These are phyloP conservation scores for Kradibia gibbosae DNA, from an alignment of 1,140 invertebrate genomes.

Conservation along the genomic window DNA sequence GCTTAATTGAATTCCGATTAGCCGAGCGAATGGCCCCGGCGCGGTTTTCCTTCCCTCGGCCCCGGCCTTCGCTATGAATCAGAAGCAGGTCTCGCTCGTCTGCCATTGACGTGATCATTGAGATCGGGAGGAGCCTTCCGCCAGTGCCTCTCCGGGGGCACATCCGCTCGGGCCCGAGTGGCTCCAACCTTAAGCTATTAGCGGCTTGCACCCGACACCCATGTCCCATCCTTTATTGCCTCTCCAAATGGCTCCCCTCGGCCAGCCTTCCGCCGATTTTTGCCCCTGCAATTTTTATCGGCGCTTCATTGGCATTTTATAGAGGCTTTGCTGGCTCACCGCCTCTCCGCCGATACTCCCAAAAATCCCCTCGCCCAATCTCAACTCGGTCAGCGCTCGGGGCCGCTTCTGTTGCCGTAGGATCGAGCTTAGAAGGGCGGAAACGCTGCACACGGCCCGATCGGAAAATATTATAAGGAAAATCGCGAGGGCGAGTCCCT, in stretches of 20 bases:
- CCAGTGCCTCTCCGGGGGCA: constrained; percentile 7
- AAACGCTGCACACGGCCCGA: no score
- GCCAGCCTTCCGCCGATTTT: neutral
- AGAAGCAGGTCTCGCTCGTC: constrained; percentile 64
- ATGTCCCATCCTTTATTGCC: neutral
- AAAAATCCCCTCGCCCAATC: neutral
- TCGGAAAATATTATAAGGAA: no score
- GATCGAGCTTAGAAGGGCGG: no score
- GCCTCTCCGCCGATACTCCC: no score
- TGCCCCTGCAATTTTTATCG: neutral
- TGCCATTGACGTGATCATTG: constrained; percentile 70
- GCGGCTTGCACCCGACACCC: constrained; percentile 57
- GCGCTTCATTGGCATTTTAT: neutral
- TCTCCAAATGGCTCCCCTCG: neutral
- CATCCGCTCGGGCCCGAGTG: constrained; percentile 39
- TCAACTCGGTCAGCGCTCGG: neutral
- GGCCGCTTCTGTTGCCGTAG: no score
- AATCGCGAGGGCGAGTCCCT: no score
- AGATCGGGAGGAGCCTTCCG: constrained; percentile 64
- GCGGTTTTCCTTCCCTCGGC: constrained; percentile 36
- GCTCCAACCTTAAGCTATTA: constrained; percentile 67
- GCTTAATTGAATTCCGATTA: constrained; percentile 72
- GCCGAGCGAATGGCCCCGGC: constrained; percentile 60
- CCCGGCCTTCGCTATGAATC: constrained; percentile 64
- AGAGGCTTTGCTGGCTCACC: neutral